Evolutionary conservation across 2,797 vertebrate species (phyloP).

Genomic region (Artibeus lituratus): DNA sequence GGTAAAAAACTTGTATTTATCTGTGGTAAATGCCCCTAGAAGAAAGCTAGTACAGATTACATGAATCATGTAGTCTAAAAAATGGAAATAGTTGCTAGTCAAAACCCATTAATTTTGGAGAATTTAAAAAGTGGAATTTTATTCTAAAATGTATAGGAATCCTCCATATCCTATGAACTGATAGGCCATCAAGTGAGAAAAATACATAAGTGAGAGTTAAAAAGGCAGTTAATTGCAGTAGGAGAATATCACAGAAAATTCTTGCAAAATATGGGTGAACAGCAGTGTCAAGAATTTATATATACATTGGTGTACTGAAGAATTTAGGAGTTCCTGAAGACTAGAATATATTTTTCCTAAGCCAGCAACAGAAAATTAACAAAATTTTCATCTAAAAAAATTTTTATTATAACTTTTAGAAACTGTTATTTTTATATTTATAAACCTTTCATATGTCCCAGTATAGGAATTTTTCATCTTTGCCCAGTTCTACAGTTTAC

Average conservation of each 20-base stretch:
- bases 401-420: not conserved
- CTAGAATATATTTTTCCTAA: not conserved
- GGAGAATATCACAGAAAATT: not conserved
- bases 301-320: not conserved
- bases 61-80: not conserved
- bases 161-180: not conserved
- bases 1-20: not conserved
- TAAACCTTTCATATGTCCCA: not conserved
- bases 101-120: not conserved
- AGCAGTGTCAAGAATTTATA: not conserved
- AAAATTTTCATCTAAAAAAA: not conserved
- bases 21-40: not conserved
- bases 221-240: not conserved
- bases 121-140: slow-evolving; percentile 19
- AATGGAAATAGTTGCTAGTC: not conserved
- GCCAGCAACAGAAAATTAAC: not conserved
- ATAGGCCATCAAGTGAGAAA: not conserved
- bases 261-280: not conserved
- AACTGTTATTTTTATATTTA: not conserved
- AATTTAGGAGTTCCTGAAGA: not conserved
- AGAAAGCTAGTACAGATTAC: not conserved
- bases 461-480: not conserved
- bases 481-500: not conserved
- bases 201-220: not conserved
- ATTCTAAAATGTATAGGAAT: not conserved